Conservation (phyloP, 1,140 invertebrate species). For the Eueides isabella region DNA sequence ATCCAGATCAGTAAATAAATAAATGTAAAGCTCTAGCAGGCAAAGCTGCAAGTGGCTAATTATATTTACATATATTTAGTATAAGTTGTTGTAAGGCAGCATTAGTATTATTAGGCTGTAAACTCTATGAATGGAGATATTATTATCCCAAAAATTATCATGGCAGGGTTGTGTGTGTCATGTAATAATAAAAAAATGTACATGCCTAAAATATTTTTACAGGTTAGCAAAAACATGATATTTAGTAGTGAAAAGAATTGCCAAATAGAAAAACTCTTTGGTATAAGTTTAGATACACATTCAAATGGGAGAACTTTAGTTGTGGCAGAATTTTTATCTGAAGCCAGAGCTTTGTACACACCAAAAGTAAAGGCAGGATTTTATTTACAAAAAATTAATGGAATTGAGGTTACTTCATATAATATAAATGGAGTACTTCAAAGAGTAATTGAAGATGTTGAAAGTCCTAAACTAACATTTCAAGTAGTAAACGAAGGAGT, state of each 20-base stretch:
- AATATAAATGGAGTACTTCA: conserved; percentile 82
- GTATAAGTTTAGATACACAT: conserved; percentile 85
- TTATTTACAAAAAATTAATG: conserved; percentile 86
- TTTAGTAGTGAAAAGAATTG: conserved; percentile 76
- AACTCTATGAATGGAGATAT: no score
- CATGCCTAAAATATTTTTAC: conserved; percentile 33
- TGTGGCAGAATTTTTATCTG: conserved; percentile 86
- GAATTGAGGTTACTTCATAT: conserved; percentile 83
- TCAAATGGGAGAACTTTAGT: conserved; percentile 85
- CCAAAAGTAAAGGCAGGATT: conserved; percentile 87
- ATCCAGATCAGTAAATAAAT: no score
- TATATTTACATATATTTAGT: no score
- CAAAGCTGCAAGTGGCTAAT: no score
- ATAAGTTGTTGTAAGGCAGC: no score
- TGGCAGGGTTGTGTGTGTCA: no score
- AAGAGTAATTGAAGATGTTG: conserved; percentile 81
- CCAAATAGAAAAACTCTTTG: conserved; percentile 84
- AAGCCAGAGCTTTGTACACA: conserved; percentile 84
- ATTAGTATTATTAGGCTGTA: no score
- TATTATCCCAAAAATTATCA: no score
- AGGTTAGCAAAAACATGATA: conserved; percentile 75
- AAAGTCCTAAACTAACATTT: conserved; percentile 67
- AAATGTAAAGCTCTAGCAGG: no score
- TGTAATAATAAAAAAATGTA: no score
- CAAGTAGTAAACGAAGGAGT: conserved; percentile 54